Conservation (phyloP, 2,113 vertebrate genomes). For the Halichoeres trimaculatus region DNA sequence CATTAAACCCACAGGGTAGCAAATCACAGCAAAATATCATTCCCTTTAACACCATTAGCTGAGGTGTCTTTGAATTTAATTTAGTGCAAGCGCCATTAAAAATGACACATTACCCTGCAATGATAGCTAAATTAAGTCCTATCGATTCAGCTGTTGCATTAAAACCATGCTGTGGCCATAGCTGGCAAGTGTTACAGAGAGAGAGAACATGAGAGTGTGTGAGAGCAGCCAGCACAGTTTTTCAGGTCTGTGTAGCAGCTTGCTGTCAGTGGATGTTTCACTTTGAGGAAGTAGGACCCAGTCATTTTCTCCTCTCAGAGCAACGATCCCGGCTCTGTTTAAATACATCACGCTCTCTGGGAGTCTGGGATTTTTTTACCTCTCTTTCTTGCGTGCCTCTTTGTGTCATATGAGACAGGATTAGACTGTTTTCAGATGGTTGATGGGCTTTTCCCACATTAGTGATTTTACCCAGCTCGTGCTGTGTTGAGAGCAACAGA, state of each 20-base stretch:
- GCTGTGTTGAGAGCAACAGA: conserved; percentile 48
- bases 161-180: conserved; percentile 69
- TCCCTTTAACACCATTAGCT: conserved; percentile 78
- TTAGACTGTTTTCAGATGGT: conserved; percentile 82
- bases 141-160: conserved; percentile 82
- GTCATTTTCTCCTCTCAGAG: conserved; percentile 78
- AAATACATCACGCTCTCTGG: conserved; percentile 75
- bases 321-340: conserved; percentile 70
- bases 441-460: conserved; percentile 83
- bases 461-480: conserved; percentile 36
- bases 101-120: conserved; percentile 83
- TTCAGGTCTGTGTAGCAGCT: conserved; percentile 74
- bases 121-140: conserved; percentile 83
- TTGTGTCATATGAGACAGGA: conserved; percentile 81
- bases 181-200: conserved; percentile 62
- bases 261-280: conserved; percentile 78
- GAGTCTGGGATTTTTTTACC: conserved; percentile 53
- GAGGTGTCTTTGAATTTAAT: conserved; percentile 83
- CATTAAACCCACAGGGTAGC: conserved; percentile 68
- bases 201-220: conserved; percentile 34
- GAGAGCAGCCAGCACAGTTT: conserved; percentile 57
- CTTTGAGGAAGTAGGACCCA: conserved; percentile 77
- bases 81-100: conserved; percentile 81
- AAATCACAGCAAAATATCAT: conserved; percentile 78
- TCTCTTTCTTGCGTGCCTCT: conserved; percentile 58